phyloP scores from a whole-genome alignment of 2,113 vertebrate species.

The Pholis gunnellus region DNA sequence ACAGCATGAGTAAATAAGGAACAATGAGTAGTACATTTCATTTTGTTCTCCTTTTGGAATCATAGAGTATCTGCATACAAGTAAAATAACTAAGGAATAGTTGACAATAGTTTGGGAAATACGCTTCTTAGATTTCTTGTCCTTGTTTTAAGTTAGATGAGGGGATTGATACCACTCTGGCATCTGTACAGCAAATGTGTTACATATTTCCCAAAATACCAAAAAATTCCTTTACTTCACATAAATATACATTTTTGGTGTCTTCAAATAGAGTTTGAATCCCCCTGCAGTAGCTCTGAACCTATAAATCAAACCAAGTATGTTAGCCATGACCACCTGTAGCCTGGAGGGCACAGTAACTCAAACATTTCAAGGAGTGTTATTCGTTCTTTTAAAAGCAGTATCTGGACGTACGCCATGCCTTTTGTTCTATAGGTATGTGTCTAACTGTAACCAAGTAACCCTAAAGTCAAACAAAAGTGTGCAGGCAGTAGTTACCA shows the following conservation, averaged over 20 bases:
- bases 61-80: not conserved
- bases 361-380: not conserved
- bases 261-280: not conserved
- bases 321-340: slow-evolving; percentile 6
- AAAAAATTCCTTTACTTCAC: not conserved
- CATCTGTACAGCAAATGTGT: not conserved
- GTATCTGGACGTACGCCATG: not conserved
- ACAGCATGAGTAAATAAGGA: not conserved
- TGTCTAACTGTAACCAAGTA: not conserved
- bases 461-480: slow-evolving; percentile 48
- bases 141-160: not conserved
- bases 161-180: not conserved
- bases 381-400: not conserved
- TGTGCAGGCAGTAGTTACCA: slow-evolving; percentile 1
- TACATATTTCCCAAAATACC: not conserved
- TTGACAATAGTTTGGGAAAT: not conserved
- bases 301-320: slow-evolving; percentile 5
- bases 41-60: not conserved
- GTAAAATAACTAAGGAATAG: not conserved
- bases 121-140: not conserved
- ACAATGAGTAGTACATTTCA: not conserved
- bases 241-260: not conserved
- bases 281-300: not conserved
- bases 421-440: slow-evolving; percentile 1
- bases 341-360: not conserved